phyloP scores from a whole-genome alignment of 2,797 vertebrate genomes.

The Sebastes goodei region DNA sequence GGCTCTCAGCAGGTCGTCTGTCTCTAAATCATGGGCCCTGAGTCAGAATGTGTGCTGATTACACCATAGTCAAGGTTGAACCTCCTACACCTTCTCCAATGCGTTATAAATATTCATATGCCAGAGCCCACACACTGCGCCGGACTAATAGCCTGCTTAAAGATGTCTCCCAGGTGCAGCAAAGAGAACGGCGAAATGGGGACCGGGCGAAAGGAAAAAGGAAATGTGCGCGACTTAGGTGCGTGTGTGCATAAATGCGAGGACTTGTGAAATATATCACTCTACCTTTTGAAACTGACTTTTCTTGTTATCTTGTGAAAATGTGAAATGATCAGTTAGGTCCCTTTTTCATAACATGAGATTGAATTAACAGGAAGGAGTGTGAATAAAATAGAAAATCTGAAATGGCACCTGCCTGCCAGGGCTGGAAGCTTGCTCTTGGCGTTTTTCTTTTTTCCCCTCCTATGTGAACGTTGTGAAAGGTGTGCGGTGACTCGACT shows the following conservation, averaged over 20 bases:
- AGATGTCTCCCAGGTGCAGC: slow-evolving; percentile 65
- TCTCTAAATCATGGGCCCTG: slow-evolving; percentile 77
- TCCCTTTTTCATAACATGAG: slow-evolving; percentile 17
- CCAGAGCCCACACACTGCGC: slow-evolving; percentile 72
- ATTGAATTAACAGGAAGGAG: slow-evolving; percentile 39
- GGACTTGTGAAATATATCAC: slow-evolving; percentile 31
- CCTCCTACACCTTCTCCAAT: slow-evolving; percentile 79
- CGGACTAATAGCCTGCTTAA: slow-evolving; percentile 75
- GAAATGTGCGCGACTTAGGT: background rate
- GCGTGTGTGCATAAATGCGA: slow-evolving; percentile 6
- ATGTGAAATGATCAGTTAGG: slow-evolving; percentile 17
- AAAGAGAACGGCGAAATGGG: slow-evolving; percentile 17
- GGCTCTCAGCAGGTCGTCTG: slow-evolving; percentile 69
- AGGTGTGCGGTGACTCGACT: slow-evolving; percentile 68
- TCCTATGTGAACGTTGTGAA: slow-evolving; percentile 61
- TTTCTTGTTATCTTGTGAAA: slow-evolving; percentile 35
- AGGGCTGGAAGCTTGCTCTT: slow-evolving; percentile 29
- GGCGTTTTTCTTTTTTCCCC: background rate
- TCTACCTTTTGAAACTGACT: slow-evolving; percentile 6
- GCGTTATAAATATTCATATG: slow-evolving; percentile 85
- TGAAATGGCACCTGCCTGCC: slow-evolving; percentile 31
- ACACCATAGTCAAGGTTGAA: slow-evolving; percentile 80
- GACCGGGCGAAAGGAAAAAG: slow-evolving; percentile 8
- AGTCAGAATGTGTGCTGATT: slow-evolving; percentile 78
- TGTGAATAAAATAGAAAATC: slow-evolving; percentile 42